Evolutionary conservation across 2,113 vertebrate genomes (phyloP).

Genomic region (Python bivittatus): DNA sequence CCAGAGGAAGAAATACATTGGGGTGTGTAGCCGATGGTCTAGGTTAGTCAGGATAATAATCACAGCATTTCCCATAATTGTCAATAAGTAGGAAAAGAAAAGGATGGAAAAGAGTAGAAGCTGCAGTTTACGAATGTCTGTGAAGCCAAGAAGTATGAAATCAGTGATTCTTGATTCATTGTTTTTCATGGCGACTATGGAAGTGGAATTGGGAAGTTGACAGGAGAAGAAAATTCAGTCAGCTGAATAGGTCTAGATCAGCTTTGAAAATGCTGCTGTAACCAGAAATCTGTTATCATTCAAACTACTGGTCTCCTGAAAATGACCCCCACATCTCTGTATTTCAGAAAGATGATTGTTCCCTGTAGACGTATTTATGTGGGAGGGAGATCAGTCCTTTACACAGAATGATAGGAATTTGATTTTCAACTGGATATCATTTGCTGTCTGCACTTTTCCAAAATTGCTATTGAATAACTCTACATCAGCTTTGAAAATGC

Average conservation of each 20-base stretch:
- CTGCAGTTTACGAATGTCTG: constrained; percentile 31
- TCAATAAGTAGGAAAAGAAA: constrained; percentile 40
- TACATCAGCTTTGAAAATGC: too few relatives aligned
- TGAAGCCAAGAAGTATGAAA: constrained; percentile 53
- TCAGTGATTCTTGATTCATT: constrained; percentile 17
- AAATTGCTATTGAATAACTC: too few relatives aligned
- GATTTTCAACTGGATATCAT: not conserved
- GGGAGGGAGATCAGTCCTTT: too few relatives aligned
- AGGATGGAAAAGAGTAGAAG: constrained; percentile 39
- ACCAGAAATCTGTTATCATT: not conserved
- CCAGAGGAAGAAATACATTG: not conserved
- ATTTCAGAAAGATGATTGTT: not conserved
- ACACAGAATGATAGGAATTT: not conserved
- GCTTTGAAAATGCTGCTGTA: not conserved
- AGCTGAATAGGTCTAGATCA: not conserved
- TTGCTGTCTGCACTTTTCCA: not conserved
- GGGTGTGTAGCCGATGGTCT: constrained; percentile 4
- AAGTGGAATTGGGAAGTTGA: not conserved
- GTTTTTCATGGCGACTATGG: not conserved
- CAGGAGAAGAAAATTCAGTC: not conserved
- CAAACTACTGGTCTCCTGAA: not conserved
- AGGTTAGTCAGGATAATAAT: constrained; percentile 47
- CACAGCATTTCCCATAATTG: constrained; percentile 42
- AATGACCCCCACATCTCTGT: not conserved
- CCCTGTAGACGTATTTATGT: not conserved